These are phyloP conservation scores for Pterocles burchelli DNA, from an alignment of 2,113 vertebrate species.

Conservation along the genomic window DNA sequence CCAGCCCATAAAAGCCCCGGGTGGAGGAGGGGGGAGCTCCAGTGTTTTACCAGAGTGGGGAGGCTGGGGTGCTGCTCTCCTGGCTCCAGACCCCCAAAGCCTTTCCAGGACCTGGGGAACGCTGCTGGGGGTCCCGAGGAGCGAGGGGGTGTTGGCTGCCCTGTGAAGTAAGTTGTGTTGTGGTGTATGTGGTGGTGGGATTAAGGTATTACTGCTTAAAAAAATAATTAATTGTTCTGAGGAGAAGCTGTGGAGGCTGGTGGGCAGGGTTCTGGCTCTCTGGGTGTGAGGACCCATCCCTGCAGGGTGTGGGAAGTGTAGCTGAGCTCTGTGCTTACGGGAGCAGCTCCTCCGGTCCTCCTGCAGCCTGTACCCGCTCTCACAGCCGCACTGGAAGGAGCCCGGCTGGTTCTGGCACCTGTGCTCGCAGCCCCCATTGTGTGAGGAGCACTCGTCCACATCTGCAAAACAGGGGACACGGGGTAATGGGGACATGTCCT, in stretches of 20 bases:
- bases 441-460: conserved; percentile 86
- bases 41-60: accelerated
- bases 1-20: background rate
- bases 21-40: accelerated
- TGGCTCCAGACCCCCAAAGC: background rate
- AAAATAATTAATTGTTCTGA: background rate
- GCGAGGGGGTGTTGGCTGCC: accelerated
- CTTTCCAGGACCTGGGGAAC: accelerated
- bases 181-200: background rate
- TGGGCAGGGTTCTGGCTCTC: background rate
- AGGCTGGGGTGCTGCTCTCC: accelerated
- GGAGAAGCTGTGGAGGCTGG: background rate
- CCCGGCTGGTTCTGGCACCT: conserved; percentile 86
- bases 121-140: accelerated
- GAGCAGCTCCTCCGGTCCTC: conserved; percentile 84
- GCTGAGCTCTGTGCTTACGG: conserved; percentile 78
- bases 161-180: background rate
- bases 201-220: background rate
- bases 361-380: conserved; percentile 80
- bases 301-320: accelerated
- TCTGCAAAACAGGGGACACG: conserved; percentile 67
- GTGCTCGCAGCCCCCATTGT: conserved; percentile 84
- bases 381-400: conserved; percentile 89
- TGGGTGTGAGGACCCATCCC: accelerated
- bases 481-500: background rate